Conservation (phyloP, 2,113 vertebrate species). For the Xiphophorus maculatus region DNA sequence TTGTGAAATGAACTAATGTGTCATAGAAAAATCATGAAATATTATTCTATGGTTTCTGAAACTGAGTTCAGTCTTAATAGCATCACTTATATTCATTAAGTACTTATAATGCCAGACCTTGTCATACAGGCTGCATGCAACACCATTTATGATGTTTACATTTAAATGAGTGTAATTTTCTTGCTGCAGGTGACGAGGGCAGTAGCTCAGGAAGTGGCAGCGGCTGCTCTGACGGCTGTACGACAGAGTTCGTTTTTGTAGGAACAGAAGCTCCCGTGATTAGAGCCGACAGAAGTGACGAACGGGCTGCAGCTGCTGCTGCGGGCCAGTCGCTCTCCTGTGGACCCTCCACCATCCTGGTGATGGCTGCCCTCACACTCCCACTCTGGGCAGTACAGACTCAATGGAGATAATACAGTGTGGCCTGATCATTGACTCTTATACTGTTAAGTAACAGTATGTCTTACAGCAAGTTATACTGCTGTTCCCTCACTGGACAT, state of each 20-base stretch:
- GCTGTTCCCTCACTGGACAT: conserved; percentile 68
- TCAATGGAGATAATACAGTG: conserved; percentile 92
- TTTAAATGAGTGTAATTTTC: conserved; percentile 23
- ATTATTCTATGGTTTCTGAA: too few species aligned
- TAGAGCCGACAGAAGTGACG: conserved; percentile 85
- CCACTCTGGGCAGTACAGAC: conserved; percentile 81
- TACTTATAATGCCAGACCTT: too few species aligned
- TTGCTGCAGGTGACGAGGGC: conserved; percentile 87
- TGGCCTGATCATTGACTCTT: conserved; percentile 63
- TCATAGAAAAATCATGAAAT: too few species aligned
- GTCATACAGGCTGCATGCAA: too few species aligned
- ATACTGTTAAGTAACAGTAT: conserved; percentile 70
- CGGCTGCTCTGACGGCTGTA: conserved; percentile 90
- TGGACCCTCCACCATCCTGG: conserved; percentile 63
- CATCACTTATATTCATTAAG: too few species aligned
- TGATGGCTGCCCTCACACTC: conserved; percentile 59
- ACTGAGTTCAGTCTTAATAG: too few species aligned
- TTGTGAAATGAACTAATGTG: not conserved
- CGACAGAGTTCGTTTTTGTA: conserved; percentile 88
- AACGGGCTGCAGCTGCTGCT: conserved; percentile 81
- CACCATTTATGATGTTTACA: conserved; percentile 35
- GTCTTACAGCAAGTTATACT: conserved; percentile 62
- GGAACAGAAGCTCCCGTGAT: conserved; percentile 89
- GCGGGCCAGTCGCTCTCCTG: conserved; percentile 55
- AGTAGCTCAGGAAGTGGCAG: conserved; percentile 94